These are phyloP conservation scores for Etia nguti DNA, from an alignment of 2,113 vertebrate species.

Conservation along the genomic window DNA sequence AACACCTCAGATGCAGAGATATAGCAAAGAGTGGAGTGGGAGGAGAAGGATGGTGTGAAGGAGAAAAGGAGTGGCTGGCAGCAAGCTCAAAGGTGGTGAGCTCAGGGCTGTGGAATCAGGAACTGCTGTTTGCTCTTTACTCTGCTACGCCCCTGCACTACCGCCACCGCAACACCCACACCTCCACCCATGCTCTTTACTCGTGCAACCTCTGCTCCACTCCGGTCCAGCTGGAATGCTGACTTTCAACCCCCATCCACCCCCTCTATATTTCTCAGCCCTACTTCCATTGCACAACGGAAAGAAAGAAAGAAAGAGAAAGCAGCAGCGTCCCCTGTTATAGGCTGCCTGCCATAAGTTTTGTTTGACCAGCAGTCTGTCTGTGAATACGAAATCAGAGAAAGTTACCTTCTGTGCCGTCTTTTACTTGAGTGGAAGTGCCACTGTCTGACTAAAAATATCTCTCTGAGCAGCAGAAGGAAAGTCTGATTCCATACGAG, in stretches of 20 bases:
- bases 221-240: slow-evolving; percentile 50
- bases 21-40: slow-evolving; percentile 25
- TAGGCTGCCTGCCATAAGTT: not conserved
- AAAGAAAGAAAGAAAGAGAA: slow-evolving; percentile 1
- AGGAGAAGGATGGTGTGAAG: slow-evolving; percentile 41
- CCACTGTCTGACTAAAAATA: slow-evolving; percentile 46
- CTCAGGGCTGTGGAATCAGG: slow-evolving; percentile 71
- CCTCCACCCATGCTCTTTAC: slow-evolving; percentile 46
- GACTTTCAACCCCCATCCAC: slow-evolving; percentile 38
- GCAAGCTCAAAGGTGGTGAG: slow-evolving; percentile 61
- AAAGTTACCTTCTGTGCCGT: slow-evolving; percentile 4
- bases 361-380: not conserved
- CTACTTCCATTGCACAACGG: slow-evolving; percentile 6
- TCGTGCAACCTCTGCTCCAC: slow-evolving; percentile 35
- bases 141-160: slow-evolving; percentile 48
- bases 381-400: slow-evolving; percentile 17
- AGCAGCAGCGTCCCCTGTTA: not conserved
- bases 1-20: slow-evolving; percentile 56
- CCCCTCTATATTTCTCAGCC: slow-evolving; percentile 15
- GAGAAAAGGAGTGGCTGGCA: slow-evolving; percentile 57
- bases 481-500: slow-evolving; percentile 52
- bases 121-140: slow-evolving; percentile 57
- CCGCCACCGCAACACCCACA: slow-evolving; percentile 52
- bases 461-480: slow-evolving; percentile 41
- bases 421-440: slow-evolving; percentile 29